Evolutionary conservation across 2,113 vertebrate species (phyloP), one percentile per base, ranked within the genome.

Genomic region (Fulica atra): DNA sequence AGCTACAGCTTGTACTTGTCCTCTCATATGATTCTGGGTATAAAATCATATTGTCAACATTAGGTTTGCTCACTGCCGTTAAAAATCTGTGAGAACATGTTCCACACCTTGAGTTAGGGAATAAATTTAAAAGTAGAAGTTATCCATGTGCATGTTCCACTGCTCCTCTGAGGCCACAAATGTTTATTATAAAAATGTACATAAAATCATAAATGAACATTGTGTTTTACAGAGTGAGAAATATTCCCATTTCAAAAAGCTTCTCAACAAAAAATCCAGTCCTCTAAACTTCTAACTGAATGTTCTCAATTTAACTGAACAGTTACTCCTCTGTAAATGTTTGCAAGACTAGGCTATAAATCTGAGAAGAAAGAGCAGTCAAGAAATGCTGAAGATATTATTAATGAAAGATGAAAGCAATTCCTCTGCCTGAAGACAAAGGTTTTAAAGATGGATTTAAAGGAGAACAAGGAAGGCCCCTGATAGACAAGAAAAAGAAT

Each of bases 401-500:
- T 81, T 88, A 84, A 92, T 61, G 65, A 92, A 88, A 95, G 88
- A 92, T 61, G 13, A 81, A 94, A 94, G 61, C 40, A 81, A 88
- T 64, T 81, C 72, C n/a, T 91, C 63, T 8, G 3, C 63, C n/a
- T 85, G 79, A 94, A 89, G 20, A 64, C 26, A 36, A 83, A 54
- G 12, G 21, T 54, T 87, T 95, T 72, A 60, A 87, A 91, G 76
- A 78, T 81, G 65, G 69, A 95, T 86, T 91, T 79, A 84, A 82
- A 87, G 18, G 51, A 83, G n/a, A 91, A 86, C 29, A 96, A 70
- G 51, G 35, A 76, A 88, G 24, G 40, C 20, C 31, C 60, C 28
- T 74, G 42, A 40, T 12, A 92, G 59, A 87, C 29, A 79, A 66
- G 21, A 88, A 82, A 23, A 81, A 74, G 24, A 78, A 76, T 69